Evolutionary conservation across 2,113 vertebrate genomes (phyloP), one percentile per base, ranked within the genome.

Genomic region (Fulica atra): DNA sequence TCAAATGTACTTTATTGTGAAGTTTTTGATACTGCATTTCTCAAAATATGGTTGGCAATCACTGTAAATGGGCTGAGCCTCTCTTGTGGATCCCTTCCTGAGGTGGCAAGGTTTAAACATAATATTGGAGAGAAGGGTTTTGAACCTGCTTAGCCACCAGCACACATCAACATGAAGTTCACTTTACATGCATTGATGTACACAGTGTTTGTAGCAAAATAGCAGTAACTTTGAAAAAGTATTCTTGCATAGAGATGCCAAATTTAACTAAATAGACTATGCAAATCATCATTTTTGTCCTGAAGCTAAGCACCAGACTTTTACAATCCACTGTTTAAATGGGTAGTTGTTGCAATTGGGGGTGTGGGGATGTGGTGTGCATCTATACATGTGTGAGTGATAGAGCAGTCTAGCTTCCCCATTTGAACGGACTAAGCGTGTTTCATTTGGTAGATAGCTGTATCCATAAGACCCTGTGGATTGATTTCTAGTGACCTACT

Each of bases 81-180:
- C 24, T 61, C 35, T 26, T 68, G n/a, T 0, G 0, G 28, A 46
- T 59, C 6, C 15, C 6, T 63, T 71, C 24, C 28, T 48, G 16
- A 79, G 26, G 48, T 26, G 5, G 7, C 9, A 35, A 44, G 9
- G 3, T 85, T 73, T 74, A 33, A 86, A 24, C 3, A 0, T 11
- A 61, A 17, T 66, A 13, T 74, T 77, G 69, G 26, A 70, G 6
- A n/a, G 21, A 42, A 61, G 6, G 50, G 35, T 82, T 81, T 81
- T 74, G 35, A 25, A 13, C 26, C n/a, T 77, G 10, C 44, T 80
- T 72, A 65, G 24, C 48, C 26, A 81, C 13, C 7, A 63, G 40
- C 20, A 73, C 4, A 35, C 6, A 28, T 36, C 40, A 79, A 33
- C 7, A 8, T 64, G 56, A 33, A 21, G 21, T 88, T 89, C 86